Conservation (phyloP, 2,113 vertebrate species). For the Cololabis saira region DNA sequence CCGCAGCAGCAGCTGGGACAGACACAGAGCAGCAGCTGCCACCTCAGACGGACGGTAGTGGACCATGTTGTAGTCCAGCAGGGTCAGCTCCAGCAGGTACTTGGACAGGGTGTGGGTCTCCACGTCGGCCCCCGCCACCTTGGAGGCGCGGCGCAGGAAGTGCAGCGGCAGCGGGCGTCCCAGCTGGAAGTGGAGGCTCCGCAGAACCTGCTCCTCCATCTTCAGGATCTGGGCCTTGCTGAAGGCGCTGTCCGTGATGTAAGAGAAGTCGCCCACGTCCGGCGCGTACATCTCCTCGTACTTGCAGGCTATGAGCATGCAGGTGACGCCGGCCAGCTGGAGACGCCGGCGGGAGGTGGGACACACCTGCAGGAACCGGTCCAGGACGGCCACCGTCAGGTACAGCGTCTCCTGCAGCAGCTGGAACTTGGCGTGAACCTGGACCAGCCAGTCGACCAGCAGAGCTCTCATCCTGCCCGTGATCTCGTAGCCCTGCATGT, state of each 20-base stretch:
- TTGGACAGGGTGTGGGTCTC: slow-evolving; percentile 92
- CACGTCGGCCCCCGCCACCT: slow-evolving; percentile 87
- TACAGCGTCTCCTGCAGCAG: slow-evolving; percentile 95
- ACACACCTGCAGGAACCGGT: slow-evolving; percentile 91
- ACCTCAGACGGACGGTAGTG: slow-evolving; percentile 90
- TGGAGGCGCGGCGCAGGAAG: slow-evolving; percentile 92
- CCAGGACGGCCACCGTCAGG: slow-evolving; percentile 90
- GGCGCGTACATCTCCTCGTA: slow-evolving; percentile 93
- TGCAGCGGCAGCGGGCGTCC: slow-evolving; percentile 92
- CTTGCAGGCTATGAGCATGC: slow-evolving; percentile 91
- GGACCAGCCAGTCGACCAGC: slow-evolving; percentile 95
- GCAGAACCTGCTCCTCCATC: slow-evolving; percentile 90
- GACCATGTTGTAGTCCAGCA: slow-evolving; percentile 94
- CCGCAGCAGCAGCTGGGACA: slow-evolving; percentile 88
- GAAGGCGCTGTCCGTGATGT: slow-evolving; percentile 92
- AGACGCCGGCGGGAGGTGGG: slow-evolving; percentile 84
- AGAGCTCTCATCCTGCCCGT: slow-evolving; percentile 90
- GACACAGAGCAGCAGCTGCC: slow-evolving; percentile 88
- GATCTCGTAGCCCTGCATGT: slow-evolving; percentile 87
- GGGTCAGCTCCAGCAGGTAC: slow-evolving; percentile 93
- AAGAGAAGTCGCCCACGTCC: slow-evolving; percentile 90
- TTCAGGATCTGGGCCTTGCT: slow-evolving; percentile 86
- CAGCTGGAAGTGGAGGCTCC: slow-evolving; percentile 86
- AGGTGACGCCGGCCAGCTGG: slow-evolving; percentile 91
- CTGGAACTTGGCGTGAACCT: slow-evolving; percentile 93